Conservation (phyloP, 2,797 vertebrate genomes). For the Leptoclinus maculatus region DNA sequence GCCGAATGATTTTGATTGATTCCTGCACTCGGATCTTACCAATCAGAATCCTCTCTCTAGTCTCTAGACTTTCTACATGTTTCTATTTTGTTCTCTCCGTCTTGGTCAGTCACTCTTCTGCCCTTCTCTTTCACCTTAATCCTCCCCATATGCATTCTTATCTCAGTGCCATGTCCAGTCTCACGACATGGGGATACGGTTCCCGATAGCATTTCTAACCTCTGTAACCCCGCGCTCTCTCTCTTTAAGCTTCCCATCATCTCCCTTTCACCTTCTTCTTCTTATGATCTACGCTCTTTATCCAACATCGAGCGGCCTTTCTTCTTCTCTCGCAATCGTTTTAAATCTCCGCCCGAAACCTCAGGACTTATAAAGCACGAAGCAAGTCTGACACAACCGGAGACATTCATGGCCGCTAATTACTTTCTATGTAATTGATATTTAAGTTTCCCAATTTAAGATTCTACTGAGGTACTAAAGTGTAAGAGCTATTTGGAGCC, state of each 20-base stretch:
- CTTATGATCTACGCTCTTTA: conserved; percentile 26
- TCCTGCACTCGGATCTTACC: conserved; percentile 16
- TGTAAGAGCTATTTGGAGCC: conserved; percentile 42
- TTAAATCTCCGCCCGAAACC: conserved; percentile 29
- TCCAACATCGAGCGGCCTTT: conserved; percentile 22
- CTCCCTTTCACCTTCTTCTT: conserved; percentile 36
- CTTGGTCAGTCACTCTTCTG: conserved; percentile 45
- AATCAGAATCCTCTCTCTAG: background rate
- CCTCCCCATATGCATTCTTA: conserved; percentile 44
- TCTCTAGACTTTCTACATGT: background rate
- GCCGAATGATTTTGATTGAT: conserved; percentile 29
- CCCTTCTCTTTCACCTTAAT: conserved; percentile 56
- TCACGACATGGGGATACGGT: conserved; percentile 60
- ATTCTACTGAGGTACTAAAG: conserved; percentile 46
- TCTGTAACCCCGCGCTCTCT: conserved; percentile 44
- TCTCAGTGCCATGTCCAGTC: conserved; percentile 39
- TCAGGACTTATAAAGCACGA: conserved; percentile 27
- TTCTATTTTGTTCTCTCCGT: conserved; percentile 31
- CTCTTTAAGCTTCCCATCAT: conserved; percentile 61
- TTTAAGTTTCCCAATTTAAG: conserved; percentile 46
- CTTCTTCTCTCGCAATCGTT: conserved; percentile 41
- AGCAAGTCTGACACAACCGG: conserved; percentile 29
- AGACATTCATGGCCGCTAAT: conserved; percentile 35
- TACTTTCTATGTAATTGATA: conserved; percentile 50
- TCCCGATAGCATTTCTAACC: conserved; percentile 66